Percentiles rank a stretch among this genome's conserved stretches.
phyloP scores from a whole-genome alignment of 2,888 invertebrate genomes.

The Sarcophaga caerulescens region DNA sequence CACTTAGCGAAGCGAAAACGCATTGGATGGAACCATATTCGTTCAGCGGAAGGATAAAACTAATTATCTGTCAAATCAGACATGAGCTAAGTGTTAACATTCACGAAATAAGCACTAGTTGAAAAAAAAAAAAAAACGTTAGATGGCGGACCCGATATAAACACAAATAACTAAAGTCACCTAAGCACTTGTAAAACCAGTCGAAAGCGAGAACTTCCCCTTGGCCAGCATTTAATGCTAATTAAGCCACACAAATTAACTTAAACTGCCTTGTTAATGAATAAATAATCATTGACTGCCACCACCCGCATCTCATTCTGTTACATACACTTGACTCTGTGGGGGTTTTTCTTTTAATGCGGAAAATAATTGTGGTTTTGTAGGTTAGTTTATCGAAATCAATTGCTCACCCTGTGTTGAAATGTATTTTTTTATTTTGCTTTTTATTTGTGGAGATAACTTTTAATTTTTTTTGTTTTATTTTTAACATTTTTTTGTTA shows the following conservation, averaged over 20 bases:
- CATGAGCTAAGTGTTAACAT: too few relatives aligned
- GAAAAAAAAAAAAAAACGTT: too few relatives aligned
- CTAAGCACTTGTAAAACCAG: too few relatives aligned
- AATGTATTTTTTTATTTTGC: background rate
- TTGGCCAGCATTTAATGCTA: slow-evolving; percentile 20
- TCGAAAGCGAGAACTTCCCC: too few relatives aligned
- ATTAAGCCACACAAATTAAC: background rate
- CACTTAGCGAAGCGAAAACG: too few relatives aligned
- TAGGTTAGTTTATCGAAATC: background rate
- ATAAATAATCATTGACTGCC: background rate
- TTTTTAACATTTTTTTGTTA: background rate
- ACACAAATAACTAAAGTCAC: too few relatives aligned
- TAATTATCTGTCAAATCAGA: too few relatives aligned
- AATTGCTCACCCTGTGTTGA: background rate
- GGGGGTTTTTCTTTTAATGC: background rate
- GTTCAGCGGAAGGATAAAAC: too few relatives aligned
- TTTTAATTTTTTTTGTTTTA: background rate
- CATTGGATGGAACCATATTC: too few relatives aligned
- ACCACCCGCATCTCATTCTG: background rate
- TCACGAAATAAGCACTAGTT: too few relatives aligned
- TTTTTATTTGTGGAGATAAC: background rate
- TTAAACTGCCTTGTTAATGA: background rate
- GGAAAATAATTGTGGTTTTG: background rate
- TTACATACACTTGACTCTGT: background rate
- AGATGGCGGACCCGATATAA: too few relatives aligned